A percentile compares a stretch with the other conserved stretches of the same genome.
phyloP scores from a whole-genome alignment of 2,797 vertebrate genomes.

The Tokudaia muenninki region DNA sequence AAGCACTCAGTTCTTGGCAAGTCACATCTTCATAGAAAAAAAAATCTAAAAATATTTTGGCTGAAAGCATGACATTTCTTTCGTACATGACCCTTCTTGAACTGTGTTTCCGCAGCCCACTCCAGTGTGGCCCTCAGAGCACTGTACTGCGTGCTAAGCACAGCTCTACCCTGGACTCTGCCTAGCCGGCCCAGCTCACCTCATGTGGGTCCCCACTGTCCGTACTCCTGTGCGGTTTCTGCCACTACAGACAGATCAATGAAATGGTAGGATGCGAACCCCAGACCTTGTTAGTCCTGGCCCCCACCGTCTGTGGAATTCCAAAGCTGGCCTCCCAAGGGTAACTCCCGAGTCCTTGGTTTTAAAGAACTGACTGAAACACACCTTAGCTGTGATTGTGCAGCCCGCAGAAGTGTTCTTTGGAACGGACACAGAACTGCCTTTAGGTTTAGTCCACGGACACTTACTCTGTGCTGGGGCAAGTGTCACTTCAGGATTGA shows the following conservation, averaged over 20 bases:
- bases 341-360: background rate
- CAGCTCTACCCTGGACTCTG: background rate
- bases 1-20: slow-evolving; percentile 57
- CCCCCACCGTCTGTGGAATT: slow-evolving; percentile 45
- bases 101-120: background rate
- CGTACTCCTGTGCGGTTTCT: slow-evolving; percentile 55
- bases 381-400: slow-evolving; percentile 28
- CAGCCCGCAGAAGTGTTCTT: slow-evolving; percentile 65
- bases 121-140: background rate
- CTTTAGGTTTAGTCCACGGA: background rate
- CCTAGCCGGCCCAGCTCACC: background rate
- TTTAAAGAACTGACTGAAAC: slow-evolving; percentile 60
- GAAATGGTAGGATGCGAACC: slow-evolving; percentile 71
- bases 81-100: background rate
- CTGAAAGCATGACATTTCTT: slow-evolving; percentile 30
- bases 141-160: background rate
- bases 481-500: slow-evolving; percentile 54
- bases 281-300: slow-evolving; percentile 77
- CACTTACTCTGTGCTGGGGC: background rate
- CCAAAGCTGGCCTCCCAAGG: slow-evolving; percentile 47
- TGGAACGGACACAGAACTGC: slow-evolving; percentile 64
- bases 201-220: background rate
- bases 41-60: slow-evolving; percentile 65
- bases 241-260: slow-evolving; percentile 46
- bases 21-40: slow-evolving; percentile 8